Percentiles rank a stretch among this genome's conserved stretches.
Conservation (phyloP, 1,140 invertebrate genomes). For the Trichomalopsis sarcophagae region DNA sequence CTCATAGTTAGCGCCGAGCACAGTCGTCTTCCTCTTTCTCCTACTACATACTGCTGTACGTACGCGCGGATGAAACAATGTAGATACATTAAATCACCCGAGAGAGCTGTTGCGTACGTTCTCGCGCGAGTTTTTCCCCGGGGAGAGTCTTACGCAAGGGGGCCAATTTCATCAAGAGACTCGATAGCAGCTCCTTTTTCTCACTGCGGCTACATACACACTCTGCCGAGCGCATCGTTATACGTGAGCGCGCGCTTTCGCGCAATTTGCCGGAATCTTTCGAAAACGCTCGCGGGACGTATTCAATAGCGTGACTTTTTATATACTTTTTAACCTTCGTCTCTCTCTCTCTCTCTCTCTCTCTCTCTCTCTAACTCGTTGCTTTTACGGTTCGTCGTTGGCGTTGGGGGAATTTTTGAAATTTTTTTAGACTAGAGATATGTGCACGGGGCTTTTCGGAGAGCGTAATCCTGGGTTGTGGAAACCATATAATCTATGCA, state of each 20-base stretch:
- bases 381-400: not conserved
- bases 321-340: not conserved
- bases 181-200: not conserved
- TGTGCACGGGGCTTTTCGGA: too few relatives aligned
- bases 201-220: not conserved
- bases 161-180: not conserved
- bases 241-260: not conserved
- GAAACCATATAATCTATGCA: too few relatives aligned
- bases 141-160: not conserved
- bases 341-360: not conserved
- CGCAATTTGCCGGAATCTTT: not conserved
- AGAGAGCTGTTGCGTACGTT: not conserved
- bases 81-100: not conserved
- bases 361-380: not conserved
- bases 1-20: not conserved
- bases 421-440: not conserved
- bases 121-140: not conserved
- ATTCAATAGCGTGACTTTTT: not conserved
- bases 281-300: not conserved
- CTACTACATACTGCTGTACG: too few relatives aligned
- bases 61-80: not conserved
- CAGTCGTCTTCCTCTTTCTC: not conserved
- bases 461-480: too few relatives aligned
- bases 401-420: not conserved
- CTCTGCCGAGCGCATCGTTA: not conserved